Conservation (phyloP, 2,113 vertebrate species). For the Hiodon tergisus region DNA sequence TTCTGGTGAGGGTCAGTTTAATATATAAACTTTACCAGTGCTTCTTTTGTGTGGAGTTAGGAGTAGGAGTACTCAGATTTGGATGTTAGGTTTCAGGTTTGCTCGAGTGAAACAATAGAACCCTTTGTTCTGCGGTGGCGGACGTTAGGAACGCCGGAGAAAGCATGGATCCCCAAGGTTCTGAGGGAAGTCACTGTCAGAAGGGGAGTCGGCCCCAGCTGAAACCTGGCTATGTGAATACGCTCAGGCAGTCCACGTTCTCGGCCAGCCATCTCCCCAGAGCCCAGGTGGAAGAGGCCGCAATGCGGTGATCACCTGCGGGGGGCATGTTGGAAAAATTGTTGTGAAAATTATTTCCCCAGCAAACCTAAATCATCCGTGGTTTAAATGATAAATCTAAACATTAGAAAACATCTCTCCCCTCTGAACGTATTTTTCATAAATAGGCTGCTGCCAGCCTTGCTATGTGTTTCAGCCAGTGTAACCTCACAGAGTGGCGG, state of each 20-base stretch:
- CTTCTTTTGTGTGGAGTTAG: too few species aligned
- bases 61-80: background rate
- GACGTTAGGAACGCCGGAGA: conserved; percentile 8
- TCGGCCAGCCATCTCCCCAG: background rate
- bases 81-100: background rate
- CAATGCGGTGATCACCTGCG: background rate
- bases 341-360: too few species aligned
- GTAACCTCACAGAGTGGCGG: too few species aligned
- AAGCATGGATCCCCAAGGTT: background rate
- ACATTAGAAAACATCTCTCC: too few species aligned
- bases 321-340: background rate
- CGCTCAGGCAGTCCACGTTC: background rate
- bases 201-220: background rate
- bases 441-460: too few species aligned
- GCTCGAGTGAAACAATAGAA: conserved; percentile 16
- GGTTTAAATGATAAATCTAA: too few species aligned
- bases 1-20: too few species aligned
- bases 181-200: background rate
- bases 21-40: too few species aligned
- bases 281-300: background rate
- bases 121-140: conserved; percentile 17
- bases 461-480: too few species aligned
- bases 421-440: too few species aligned
- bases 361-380: too few species aligned
- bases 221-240: background rate